Base-by-base conservation (phyloP, 2,888 invertebrate genomes). In the Brachylomia viminalis region DNA sequence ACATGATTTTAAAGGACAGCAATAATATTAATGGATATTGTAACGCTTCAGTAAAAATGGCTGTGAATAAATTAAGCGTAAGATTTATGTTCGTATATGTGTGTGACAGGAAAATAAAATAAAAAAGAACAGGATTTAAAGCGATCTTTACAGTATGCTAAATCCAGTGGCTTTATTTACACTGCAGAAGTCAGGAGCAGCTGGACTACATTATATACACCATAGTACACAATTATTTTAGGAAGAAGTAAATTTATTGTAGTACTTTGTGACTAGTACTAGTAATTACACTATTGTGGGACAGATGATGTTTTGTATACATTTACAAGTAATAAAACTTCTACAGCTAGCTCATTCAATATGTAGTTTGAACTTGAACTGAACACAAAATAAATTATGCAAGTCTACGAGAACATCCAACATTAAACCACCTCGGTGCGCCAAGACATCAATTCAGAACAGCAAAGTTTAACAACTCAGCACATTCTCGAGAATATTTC, bases 1-100 rank as follows among this genome's bases (percentile, higher is more conserved):
- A 74, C 72, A 61, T 71, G 72, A 66, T 64, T 75, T 56, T 54
- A 64, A 77, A 49, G 64, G 81, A 75, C 76, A 74, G 56, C 33
- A 11, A 70, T 71, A 77, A 75, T 78, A 85, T 83, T 81, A 85
- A 86, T 85, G 77, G 76, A 73, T 79, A 75, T 85, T 56, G 77
- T 75, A 76, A 82, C 70, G 86, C 79, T 66, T 68, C 67, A 69
- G 58, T 77, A 77, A 85, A 80, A 85, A 83, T 77, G 77, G 30
- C 58, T 73, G 66, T 54, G 33, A 68, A 80, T 85, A 67, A 87
- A 87, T 85, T 79, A 72, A 79, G 75, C 80, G 72, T 76, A 72
- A 75, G 72, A 86, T 87, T 80, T 87, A 87, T 82, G 79, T 74
- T 33, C 10, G 59, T 30, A n/a, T n/a, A n/a, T 61, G 72, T 61